Evolutionary conservation across 2,888 invertebrate genomes (phyloP).

Genomic region (Lithophane socia): DNA sequence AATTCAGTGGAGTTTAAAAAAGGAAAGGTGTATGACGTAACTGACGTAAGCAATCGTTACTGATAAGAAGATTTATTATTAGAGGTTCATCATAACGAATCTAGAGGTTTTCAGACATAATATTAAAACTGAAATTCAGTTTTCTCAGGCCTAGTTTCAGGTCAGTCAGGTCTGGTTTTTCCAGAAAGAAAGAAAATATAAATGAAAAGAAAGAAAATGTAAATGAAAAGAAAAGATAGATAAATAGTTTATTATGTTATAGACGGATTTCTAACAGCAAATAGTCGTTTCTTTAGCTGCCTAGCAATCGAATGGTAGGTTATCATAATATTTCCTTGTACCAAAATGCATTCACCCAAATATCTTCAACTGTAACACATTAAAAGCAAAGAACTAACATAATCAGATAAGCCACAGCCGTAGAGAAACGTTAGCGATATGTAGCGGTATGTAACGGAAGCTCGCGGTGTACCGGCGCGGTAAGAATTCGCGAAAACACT

Average conservation of each 20-base stretch:
- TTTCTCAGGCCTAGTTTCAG: not conserved
- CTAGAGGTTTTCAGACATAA: not conserved
- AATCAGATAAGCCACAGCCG: conserved; percentile 45
- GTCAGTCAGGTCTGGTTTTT: no score
- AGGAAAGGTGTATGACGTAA: not conserved
- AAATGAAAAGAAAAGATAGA: no score
- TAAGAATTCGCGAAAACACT: conserved; percentile 89
- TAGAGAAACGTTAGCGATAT: conserved; percentile 50
- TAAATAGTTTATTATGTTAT: no score
- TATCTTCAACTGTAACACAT: conserved; percentile 17
- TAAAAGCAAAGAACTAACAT: conserved; percentile 49
- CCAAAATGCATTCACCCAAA: conserved; percentile 11
- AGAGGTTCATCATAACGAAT: not conserved
- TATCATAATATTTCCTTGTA: not conserved
- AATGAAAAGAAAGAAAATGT: no score
- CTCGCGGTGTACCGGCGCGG: conserved; percentile 69
- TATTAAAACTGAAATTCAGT: not conserved
- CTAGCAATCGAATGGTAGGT: not conserved
- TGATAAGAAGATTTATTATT: not conserved
- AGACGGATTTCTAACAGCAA: not conserved
- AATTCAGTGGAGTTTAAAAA: no score
- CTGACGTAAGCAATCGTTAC: not conserved
- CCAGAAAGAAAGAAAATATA: no score
- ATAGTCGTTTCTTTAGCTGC: not conserved
- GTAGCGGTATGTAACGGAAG: conserved; percentile 60